Evolutionary conservation across 1,140 invertebrate species (phyloP), one percentile per base, ranked within the genome.

Genomic region (Pentalonia nigronervosa): DNA sequence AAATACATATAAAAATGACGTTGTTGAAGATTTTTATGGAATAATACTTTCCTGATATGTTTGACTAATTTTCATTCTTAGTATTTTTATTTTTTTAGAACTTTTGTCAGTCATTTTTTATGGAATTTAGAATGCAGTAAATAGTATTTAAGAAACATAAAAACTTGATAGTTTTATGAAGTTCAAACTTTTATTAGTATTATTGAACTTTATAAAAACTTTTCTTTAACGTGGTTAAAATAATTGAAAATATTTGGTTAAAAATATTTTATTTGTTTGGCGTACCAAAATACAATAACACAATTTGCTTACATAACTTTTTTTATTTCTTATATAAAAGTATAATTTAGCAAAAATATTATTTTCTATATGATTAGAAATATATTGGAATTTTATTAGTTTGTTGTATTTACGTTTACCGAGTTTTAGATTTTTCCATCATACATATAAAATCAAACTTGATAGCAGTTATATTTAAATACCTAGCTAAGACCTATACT

Each of bases 181-280:
- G 60, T 76, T 76, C 14, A 76, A 76, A 76, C 60, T 76, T 76
- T 76, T 76, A 76, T n/a, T 76, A 76, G 60, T 76, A 76, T 76
- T 76, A 76, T 76, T 76, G 60, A 76, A 76, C 60, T 76, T 76
- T 20, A 76, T 76, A 87, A 87, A 87, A 87, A 47, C 45, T 87
- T 86, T 86, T 87, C 30, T 25, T 3, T 47, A 87, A 47, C 84
- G 34, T 47, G 45, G 84, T 87, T n/a, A 87, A 47, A 87, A 47
- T 87, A 87, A 47, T 30, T 87, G 45, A 87, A 87, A 25, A 87
- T 47, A 47, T 87, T 47, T 47, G 45, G 45, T 6, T 30, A 47
- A 87, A 47, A 87, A n/a, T 47, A 4, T 48, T 47, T 86, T 47
- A 47, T 87, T 87, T 30, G 45, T 87, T 87, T 87, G 84, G 48